These are phyloP conservation scores for Nomada flava DNA, from an alignment of 2,888 invertebrate species.

Conservation along the genomic window DNA sequence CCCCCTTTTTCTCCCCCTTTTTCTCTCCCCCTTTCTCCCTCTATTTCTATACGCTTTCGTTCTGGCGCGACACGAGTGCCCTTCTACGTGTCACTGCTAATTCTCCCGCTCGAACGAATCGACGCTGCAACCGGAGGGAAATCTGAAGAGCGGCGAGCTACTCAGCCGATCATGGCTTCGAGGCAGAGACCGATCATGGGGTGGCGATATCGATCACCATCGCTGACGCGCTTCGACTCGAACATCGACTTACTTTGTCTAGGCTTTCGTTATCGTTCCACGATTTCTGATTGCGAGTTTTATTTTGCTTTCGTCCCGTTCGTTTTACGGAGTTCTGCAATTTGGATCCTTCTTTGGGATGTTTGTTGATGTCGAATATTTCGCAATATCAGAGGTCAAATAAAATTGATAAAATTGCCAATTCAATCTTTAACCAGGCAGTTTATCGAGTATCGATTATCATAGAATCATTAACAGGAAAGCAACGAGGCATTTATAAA, in stretches of 20 bases:
- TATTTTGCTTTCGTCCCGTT: background rate
- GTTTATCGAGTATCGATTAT: background rate
- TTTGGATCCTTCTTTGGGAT: no score
- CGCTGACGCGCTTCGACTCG: background rate
- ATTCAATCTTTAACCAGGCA: no score
- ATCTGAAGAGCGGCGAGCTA: constrained; percentile 52
- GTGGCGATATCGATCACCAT: constrained; percentile 20
- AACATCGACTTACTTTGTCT: background rate
- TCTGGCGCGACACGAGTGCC: constrained; percentile 53
- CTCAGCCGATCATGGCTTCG: constrained; percentile 39
- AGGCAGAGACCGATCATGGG: constrained; percentile 14
- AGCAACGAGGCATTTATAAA: background rate
- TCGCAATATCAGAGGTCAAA: no score
- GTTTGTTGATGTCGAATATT: no score
- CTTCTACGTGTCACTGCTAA: constrained; percentile 69
- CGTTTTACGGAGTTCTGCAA: background rate
- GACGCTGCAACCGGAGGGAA: constrained; percentile 52
- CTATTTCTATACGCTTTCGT: constrained; percentile 46
- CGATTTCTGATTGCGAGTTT: background rate
- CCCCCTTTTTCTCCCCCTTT: constrained; percentile 7
- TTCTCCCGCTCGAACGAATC: constrained; percentile 64
- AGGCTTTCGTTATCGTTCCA: background rate
- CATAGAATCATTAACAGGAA: background rate
- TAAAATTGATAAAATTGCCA: no score
- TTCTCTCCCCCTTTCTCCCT: constrained; percentile 29